Evolutionary conservation across 2,113 vertebrate genomes (phyloP), one percentile per base, ranked within the genome.

Genomic region (Romanogobio albipinnatus): DNA sequence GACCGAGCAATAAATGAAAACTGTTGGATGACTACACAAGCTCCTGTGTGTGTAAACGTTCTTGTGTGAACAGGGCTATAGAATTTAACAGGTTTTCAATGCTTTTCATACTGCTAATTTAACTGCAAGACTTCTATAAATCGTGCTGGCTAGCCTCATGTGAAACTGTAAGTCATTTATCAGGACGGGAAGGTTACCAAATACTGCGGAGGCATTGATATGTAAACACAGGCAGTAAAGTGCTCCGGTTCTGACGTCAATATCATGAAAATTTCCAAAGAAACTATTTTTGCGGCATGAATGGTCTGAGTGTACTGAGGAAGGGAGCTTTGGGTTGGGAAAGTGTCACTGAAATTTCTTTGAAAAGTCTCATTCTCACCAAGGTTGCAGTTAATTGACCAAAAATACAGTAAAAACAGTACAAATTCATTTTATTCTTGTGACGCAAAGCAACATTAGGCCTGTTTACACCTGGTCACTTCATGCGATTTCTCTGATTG

Each of bases 201-300:
- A 59, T 24, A n/a, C 53, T 8, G 53, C 56, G 43, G 29, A 45
- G 76, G 1, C 36, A 5, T 61, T 61, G 56, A 61, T 26, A 61
- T 43, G 53, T 78, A 53, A 76, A 76, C 74, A 76, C 47, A 76
- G 74, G 47, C 49, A 53, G 74, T 76, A 51, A 51, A 53, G 74
- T 49, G 70, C 70, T 73, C 39, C 6, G 39, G 39, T 47, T 73
- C 70, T 74, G n/a, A 74, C 26, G 47, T 76, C 49, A 51, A 8
- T 53, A 15, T 76, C 74, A 53, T 33, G 47, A 76, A 53, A 33
- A 76, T 19, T 53, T 29, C 47, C 26, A 76, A 11, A 70, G 9
- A 4, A 70, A 19, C 15, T 19, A 1, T 76, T 76, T 26, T 19
- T 70, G 8, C 9, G 9, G 9, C 24, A 53, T 74, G n/a, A 74